phyloP scores from a whole-genome alignment of 2,888 invertebrate species.

The Apotomis betuletana region DNA sequence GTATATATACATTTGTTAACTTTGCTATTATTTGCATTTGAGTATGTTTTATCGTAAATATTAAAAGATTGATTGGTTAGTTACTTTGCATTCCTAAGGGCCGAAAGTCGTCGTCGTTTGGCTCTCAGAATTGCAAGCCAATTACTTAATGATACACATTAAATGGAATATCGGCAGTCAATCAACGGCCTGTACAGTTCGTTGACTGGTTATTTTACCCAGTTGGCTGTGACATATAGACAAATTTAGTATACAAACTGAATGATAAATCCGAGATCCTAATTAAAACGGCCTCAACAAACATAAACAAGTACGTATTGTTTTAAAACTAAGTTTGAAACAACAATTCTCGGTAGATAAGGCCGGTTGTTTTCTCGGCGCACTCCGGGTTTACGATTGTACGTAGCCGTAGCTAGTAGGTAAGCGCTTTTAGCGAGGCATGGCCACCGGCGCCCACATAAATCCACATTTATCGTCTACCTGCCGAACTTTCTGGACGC shows the following conservation, averaged over 20 bases:
- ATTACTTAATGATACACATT: too few species aligned
- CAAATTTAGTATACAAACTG: neutral
- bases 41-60: too few species aligned
- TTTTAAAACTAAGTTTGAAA: constrained; percentile 27
- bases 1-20: too few species aligned
- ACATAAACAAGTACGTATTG: constrained; percentile 21
- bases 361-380: constrained; percentile 12
- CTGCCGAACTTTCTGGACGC: constrained; percentile 78
- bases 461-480: constrained; percentile 78
- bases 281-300: constrained; percentile 13
- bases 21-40: too few species aligned
- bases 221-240: neutral
- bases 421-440: constrained; percentile 43
- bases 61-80: too few species aligned
- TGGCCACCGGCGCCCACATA: constrained; percentile 66
- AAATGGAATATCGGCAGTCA: too few species aligned
- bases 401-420: constrained; percentile 57
- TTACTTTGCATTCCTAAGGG: too few species aligned
- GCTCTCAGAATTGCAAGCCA: too few species aligned
- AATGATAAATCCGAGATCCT: constrained; percentile 13
- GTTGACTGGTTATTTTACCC: neutral
- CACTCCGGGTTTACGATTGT: constrained; percentile 59
- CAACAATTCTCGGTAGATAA: constrained; percentile 30
- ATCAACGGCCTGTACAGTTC: too few species aligned
- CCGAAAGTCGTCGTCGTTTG: too few species aligned